Base-by-base conservation (phyloP, 2,113 vertebrate genomes). In the Cardinalis cardinalis region DNA sequence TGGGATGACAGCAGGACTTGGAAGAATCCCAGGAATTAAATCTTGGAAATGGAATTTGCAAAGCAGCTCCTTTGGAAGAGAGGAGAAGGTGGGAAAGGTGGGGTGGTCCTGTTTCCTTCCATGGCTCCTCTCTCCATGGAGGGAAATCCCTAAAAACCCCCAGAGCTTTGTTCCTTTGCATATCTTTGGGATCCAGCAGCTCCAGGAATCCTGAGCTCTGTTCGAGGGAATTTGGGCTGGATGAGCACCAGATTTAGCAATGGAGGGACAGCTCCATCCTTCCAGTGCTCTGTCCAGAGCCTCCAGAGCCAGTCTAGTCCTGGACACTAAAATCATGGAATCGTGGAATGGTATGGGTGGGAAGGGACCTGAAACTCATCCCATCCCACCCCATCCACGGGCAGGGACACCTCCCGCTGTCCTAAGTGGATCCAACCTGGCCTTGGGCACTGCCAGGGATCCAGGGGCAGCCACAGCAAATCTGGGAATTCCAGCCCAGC, bases 381-480 rank as follows among this genome's bases (percentile, higher is more conserved):
- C 31, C 12, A 23, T 19, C 36, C 34, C 1, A 38, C 1, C 6
- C 13, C 44, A 20, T 14, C 63, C 52, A 31, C 2, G 7, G 4
- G 4, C 40, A 78, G 34, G 29, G 29, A 80, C 14, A 29, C 0
- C 0, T 56, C 19, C 51, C 24, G 10, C 1, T 0, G 0, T 49
- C 34, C 77, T 64, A 58, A 41, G 2, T 3, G 4, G 21, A 24
- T 65, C 40, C 71, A 76, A 0, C n/a, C 43, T 18, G 23, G 23
- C 43, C 52, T 68, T 7, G 77, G 43, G 0, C 14, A 41, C 0
- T 41, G 0, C 63, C 77, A 59, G 63, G 63, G 63, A 80, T 80
- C 29, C 52, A 56, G 52, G 51, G 51, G 13, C 51, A 79, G 60
- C 26, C 75, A 0, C 49, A 77, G 74, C 25, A 8, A 7, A 10